Conservation (phyloP, 2,888 invertebrate genomes). For the Neocrepidodera transversa region DNA sequence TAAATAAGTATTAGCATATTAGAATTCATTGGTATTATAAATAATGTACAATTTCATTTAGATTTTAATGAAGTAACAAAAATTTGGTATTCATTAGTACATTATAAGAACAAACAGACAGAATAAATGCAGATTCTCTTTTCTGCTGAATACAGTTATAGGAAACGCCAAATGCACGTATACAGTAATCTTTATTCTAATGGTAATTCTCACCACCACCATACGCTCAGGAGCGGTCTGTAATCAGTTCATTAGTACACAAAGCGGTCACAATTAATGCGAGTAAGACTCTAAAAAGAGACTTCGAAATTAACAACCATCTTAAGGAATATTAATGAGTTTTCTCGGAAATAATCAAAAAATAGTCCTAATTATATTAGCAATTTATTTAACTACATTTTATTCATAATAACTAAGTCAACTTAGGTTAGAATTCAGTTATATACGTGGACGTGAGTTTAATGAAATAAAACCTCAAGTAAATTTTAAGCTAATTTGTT, state of each 20-base stretch:
- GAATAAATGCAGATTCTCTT: slow-evolving; percentile 8
- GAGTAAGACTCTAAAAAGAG: slow-evolving; percentile 2
- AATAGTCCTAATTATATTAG: neutral
- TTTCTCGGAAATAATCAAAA: neutral
- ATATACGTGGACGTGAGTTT: too few relatives aligned
- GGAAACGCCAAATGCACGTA: slow-evolving; percentile 6
- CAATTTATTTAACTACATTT: too few relatives aligned
- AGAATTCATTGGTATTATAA: too few relatives aligned
- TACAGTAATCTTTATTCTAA: slow-evolving; percentile 20
- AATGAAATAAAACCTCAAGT: too few relatives aligned
- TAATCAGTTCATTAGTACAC: slow-evolving; percentile 21
- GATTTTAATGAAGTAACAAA: neutral
- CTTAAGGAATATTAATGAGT: slow-evolving; percentile 16
- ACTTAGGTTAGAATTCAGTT: too few relatives aligned
- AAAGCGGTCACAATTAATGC: slow-evolving; percentile 15
- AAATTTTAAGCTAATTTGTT: too few relatives aligned
- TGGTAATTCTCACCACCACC: slow-evolving; percentile 19
- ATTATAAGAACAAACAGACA: neutral
- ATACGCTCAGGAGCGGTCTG: slow-evolving; percentile 15
- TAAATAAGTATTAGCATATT: too few relatives aligned
- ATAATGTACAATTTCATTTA: too few relatives aligned
- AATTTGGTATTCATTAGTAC: neutral
- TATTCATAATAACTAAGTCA: too few relatives aligned
- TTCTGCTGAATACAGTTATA: slow-evolving; percentile 7
- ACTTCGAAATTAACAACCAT: slow-evolving; percentile 15